Evolutionary conservation across 2,797 vertebrate species (phyloP).

Genomic region (Amniataba percoides): DNA sequence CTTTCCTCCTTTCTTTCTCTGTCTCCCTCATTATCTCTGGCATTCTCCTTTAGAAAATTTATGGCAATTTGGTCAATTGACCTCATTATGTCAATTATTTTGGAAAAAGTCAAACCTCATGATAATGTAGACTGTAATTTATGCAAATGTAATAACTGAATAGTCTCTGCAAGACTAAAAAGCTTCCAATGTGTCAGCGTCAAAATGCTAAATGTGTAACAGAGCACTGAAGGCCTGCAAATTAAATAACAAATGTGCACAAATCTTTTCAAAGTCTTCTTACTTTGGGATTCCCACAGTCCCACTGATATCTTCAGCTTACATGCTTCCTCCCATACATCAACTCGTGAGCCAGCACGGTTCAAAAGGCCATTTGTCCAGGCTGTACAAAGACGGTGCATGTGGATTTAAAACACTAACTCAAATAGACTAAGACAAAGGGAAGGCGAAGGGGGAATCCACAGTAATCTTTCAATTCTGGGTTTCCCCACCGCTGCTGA

Average conservation of each 20-base stretch:
- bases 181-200: slow-evolving; percentile 1
- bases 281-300: slow-evolving; percentile 46
- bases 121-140: slow-evolving; percentile 4
- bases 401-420: slow-evolving; percentile 49
- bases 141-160: slow-evolving; percentile 5
- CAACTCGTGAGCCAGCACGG: slow-evolving; percentile 43
- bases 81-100: slow-evolving; percentile 1
- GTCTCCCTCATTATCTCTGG: neutral
- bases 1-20: slow-evolving; percentile 8
- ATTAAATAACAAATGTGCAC: slow-evolving; percentile 30
- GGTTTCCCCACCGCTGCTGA: slow-evolving; percentile 69
- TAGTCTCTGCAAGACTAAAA: neutral
- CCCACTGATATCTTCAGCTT: slow-evolving; percentile 50
- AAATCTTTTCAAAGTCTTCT: slow-evolving; percentile 52
- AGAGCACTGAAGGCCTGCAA: slow-evolving; percentile 18
- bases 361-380: slow-evolving; percentile 60
- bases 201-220: slow-evolving; percentile 28
- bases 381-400: slow-evolving; percentile 34
- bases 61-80: neutral
- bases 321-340: slow-evolving; percentile 58
- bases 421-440: slow-evolving; percentile 62
- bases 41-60: slow-evolving; percentile 7
- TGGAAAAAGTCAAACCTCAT: neutral
- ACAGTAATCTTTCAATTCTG: slow-evolving; percentile 44
- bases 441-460: slow-evolving; percentile 28